These are phyloP conservation scores for Criorhina ranunculi DNA, from an alignment of 2,888 invertebrate genomes.

Conservation along the genomic window DNA sequence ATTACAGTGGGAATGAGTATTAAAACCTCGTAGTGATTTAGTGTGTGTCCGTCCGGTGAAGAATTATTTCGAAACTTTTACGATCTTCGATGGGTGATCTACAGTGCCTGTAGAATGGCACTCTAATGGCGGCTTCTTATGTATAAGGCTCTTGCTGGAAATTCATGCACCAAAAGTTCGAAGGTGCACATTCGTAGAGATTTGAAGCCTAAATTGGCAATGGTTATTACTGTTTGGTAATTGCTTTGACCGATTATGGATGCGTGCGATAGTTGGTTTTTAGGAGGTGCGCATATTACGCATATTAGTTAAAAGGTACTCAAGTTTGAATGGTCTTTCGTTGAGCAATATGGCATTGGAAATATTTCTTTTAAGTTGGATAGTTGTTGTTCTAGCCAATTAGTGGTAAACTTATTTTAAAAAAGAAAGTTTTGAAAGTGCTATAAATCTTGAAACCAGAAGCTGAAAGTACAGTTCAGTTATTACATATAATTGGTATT, in stretches of 20 bases:
- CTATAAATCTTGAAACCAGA: no score
- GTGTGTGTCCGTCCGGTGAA: constrained; percentile 72
- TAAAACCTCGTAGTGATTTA: constrained; percentile 56
- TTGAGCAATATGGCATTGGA: constrained; percentile 50
- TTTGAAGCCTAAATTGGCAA: constrained; percentile 40
- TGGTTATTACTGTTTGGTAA: constrained; percentile 64
- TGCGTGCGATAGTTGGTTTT: constrained; percentile 55
- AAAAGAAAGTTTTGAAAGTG: no score
- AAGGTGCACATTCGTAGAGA: constrained; percentile 48
- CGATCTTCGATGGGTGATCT: constrained; percentile 39
- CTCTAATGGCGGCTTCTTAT: constrained; percentile 2
- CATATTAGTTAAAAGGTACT: neutral
- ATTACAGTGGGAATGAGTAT: constrained; percentile 60
- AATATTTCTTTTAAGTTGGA: neutral
- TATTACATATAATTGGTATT: no score
- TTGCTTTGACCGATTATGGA: constrained; percentile 73
- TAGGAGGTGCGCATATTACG: constrained; percentile 65
- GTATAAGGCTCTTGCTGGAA: constrained; percentile 13
- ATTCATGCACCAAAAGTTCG: constrained; percentile 63
- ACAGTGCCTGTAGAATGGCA: constrained; percentile 29
- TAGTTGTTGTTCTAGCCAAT: constrained; percentile 24
- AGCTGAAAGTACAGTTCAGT: no score
- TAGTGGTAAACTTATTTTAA: no score
- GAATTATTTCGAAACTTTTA: constrained; percentile 71
- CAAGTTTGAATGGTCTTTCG: constrained; percentile 14